Evolutionary conservation across 2,888 invertebrate species (phyloP).

Genomic region (Piscicola geometra): DNA sequence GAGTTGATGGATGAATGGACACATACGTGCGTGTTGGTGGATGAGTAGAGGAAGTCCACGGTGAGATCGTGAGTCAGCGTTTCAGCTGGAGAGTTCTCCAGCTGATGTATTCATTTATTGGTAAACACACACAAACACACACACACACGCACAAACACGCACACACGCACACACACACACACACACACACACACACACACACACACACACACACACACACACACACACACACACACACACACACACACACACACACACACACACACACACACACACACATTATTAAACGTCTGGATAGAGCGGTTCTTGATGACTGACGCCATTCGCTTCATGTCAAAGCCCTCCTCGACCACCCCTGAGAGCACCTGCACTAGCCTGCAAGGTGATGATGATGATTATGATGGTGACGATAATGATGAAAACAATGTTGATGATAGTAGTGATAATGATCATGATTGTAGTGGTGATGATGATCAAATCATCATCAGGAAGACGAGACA

Average conservation of each 20-base stretch:
- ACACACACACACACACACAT: slow-evolving; percentile 44
- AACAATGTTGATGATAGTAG: too few species aligned
- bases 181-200: neutral
- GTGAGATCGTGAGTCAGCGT: slow-evolving; percentile 72
- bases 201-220: slow-evolving; percentile 7
- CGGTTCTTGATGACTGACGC: slow-evolving; percentile 68
- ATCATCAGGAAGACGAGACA: too few species aligned
- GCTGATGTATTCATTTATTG: slow-evolving; percentile 44
- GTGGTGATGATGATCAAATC: too few species aligned
- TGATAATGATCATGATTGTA: too few species aligned
- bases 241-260: slow-evolving; percentile 32
- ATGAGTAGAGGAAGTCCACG: slow-evolving; percentile 77
- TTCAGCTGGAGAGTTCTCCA: slow-evolving; percentile 69
- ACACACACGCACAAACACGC: neutral
- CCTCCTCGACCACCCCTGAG: slow-evolving; percentile 43
- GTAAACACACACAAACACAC: neutral
- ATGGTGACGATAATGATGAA: too few species aligned
- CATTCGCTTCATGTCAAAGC: slow-evolving; percentile 72
- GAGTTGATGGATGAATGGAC: too few species aligned
- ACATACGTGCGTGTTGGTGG: slow-evolving; percentile 68
- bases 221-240: neutral
- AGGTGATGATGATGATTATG: too few species aligned
- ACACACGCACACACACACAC: slow-evolving; percentile 1
- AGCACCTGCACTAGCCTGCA: slow-evolving; percentile 44
- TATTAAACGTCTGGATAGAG: slow-evolving; percentile 50